A percentile compares a stretch with the other conserved stretches of the same genome.
phyloP scores from a whole-genome alignment of 2,113 vertebrate genomes.

The Tauraco erythrolophus region DNA sequence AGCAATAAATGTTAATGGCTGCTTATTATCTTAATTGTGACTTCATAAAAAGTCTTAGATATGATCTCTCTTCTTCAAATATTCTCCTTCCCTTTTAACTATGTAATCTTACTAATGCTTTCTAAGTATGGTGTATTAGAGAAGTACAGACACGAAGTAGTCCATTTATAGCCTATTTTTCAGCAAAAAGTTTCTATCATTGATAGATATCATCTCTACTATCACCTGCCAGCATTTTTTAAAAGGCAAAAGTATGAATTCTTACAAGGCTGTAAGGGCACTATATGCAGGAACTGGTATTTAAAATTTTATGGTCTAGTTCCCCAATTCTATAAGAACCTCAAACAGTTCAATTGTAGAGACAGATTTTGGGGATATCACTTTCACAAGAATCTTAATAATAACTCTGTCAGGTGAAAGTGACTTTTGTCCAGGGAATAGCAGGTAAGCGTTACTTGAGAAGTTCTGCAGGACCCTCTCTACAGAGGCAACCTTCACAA shows the following conservation, averaged over 20 bases:
- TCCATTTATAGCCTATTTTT: neutral
- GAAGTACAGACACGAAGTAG: neutral
- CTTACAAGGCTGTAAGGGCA: neutral
- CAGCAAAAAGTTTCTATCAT: neutral
- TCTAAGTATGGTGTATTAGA: neutral
- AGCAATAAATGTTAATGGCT: neutral
- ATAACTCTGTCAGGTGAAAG: neutral
- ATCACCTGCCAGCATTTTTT: neutral
- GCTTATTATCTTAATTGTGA: neutral
- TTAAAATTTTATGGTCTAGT: neutral
- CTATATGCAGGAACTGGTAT: neutral
- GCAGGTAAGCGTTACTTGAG: neutral
- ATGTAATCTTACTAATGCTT: neutral
- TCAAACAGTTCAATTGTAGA: neutral
- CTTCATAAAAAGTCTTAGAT: neutral
- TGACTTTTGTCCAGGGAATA: neutral
- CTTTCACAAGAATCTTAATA: neutral
- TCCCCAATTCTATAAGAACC: neutral
- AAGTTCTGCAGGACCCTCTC: neutral
- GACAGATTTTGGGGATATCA: neutral
- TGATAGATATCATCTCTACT: neutral
- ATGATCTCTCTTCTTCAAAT: neutral
- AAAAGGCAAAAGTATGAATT: neutral
- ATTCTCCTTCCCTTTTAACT: neutral
- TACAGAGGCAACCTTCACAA: neutral